Conservation (phyloP, 2,888 invertebrate genomes). For the Congeria kusceri region DNA sequence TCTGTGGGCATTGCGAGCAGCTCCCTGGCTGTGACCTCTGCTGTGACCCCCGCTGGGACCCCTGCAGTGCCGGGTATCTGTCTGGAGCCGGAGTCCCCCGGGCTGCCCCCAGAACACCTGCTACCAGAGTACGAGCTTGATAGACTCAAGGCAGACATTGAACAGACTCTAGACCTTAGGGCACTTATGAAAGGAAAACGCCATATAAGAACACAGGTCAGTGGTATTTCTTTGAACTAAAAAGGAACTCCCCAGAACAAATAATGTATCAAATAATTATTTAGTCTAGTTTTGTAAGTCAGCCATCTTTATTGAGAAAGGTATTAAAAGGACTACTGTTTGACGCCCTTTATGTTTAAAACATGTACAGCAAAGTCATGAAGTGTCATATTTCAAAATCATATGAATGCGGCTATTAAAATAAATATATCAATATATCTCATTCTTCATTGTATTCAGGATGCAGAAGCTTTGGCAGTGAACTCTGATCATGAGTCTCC, state of each 20-base stretch:
- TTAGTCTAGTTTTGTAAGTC: no score
- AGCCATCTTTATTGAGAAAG: no score
- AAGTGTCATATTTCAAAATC: no score
- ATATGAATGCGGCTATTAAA: no score
- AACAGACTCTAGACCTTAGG: constrained; percentile 91
- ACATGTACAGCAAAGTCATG: no score
- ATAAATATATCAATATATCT: no score
- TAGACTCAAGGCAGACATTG: constrained; percentile 90
- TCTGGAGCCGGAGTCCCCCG: constrained; percentile 46
- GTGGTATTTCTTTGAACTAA: no score
- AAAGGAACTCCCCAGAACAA: no score
- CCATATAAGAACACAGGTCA: constrained; percentile 88
- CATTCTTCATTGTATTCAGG: constrained; percentile 43
- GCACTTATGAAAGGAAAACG: constrained; percentile 89
- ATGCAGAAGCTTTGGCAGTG: constrained; percentile 70
- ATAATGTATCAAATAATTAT: background rate
- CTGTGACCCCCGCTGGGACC: background rate
- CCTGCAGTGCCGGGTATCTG: background rate
- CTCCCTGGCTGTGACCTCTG: background rate
- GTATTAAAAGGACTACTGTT: no score
- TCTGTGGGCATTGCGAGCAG: background rate
- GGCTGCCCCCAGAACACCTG: constrained; percentile 51
- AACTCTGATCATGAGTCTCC: constrained; percentile 73
- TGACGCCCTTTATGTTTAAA: no score
- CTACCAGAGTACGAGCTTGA: constrained; percentile 36